Evolutionary conservation across 2,797 vertebrate genomes (phyloP).

Genomic region (Picus viridis): DNA sequence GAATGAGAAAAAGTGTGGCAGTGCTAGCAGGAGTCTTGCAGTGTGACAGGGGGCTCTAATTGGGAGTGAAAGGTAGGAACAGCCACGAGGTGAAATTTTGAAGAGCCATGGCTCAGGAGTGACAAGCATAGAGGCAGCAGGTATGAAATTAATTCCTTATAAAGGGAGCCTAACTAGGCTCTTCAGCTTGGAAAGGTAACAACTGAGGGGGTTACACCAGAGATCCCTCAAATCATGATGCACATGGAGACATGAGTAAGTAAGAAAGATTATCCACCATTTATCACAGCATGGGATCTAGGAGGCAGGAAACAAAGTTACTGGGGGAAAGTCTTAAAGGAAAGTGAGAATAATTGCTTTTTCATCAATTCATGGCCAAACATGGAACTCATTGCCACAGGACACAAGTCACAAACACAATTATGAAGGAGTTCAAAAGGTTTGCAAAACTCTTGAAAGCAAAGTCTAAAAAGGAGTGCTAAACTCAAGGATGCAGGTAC

Average conservation of each 20-base stretch:
- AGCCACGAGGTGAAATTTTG: background rate
- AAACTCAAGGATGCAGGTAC: background rate
- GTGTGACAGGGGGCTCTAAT: background rate
- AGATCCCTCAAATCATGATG: accelerated
- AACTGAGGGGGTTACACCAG: background rate
- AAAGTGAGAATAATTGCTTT: background rate
- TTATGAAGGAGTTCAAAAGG: background rate
- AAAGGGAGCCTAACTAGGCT: background rate
- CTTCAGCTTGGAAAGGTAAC: background rate
- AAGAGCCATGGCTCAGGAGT: background rate
- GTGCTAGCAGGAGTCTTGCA: slow-evolving; percentile 5
- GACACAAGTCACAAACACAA: background rate
- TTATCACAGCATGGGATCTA: background rate
- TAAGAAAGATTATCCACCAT: background rate
- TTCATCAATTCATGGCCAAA: background rate
- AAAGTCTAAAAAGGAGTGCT: background rate
- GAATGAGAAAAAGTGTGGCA: slow-evolving; percentile 26
- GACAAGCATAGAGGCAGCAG: background rate
- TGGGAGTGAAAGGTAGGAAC: background rate
- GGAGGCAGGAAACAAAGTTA: background rate
- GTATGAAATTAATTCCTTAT: background rate
- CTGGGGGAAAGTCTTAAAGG: background rate
- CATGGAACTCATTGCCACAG: background rate
- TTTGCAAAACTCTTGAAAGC: background rate
- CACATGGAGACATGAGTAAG: accelerated